Base-by-base conservation (phyloP, 2,797 vertebrate genomes). In the Mormyrops attenuatus region DNA sequence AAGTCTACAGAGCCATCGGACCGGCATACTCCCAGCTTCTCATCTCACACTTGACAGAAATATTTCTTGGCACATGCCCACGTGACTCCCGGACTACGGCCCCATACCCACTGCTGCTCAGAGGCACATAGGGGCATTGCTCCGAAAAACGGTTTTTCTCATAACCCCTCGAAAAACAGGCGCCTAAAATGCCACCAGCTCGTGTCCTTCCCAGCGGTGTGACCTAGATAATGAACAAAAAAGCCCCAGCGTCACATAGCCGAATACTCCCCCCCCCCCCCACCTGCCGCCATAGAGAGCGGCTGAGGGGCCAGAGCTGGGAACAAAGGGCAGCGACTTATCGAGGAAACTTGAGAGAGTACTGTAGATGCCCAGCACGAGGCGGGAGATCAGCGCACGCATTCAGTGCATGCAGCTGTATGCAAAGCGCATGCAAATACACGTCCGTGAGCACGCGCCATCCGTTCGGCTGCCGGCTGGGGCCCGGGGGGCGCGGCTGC, bases 361-460 rank as follows among this genome's bases (percentile, higher is more conserved):
- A 30, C 30, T 15, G 8, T 8, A 26, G 82, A 26, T 41, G 22
- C 44, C 82, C 17, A 47, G n/a, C 41, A 20, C 15, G 15, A 50
- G 17, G 60, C n/a, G 88, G 73, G 55, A 63, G 52, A 89, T 44
- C 26, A 5, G 3, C 20, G 20, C 49, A 3, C 52, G 44, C 55
- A 69, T 86, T 85, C 60, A 89, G 80, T n/a, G 30, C 9, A 6
- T 49, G 89, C 89, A 89, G 89, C 89, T 89, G 89, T 89, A 89
- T 89, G 89, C 89, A 89, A 89, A 89, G 84, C 49, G 20, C 22
- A 89, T 89, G 89, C 84, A 89, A 89, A 89, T 89, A 17, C n/a
- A 3, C 3, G 30, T 17, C 47, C 11, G 57, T 15, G 41, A 38
- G n/a, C 15, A 55, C 87, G 1, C 13, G 34, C n/a, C n/a, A 57